Evolutionary conservation across 2,888 invertebrate genomes (phyloP), one percentile per base, ranked within the genome.

Genomic region (Athalia circularis): DNA sequence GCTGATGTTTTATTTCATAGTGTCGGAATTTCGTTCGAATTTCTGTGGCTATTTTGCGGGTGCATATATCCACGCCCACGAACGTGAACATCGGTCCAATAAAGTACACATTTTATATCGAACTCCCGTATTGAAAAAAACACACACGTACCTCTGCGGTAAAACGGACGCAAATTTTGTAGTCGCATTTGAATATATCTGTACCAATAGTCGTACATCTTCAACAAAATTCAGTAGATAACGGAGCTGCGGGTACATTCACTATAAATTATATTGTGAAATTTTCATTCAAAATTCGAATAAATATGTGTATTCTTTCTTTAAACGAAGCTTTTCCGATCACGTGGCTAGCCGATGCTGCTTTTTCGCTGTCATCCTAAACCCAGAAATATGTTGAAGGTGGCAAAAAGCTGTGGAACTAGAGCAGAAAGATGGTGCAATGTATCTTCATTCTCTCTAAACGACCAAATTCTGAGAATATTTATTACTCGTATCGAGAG

Each of bases 371-470:
- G 80, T 80, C 81, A 75, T 79, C 79, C 82, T 81, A 83, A 82
- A 83, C 82, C 81, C 80, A 82, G 82, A 84, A 84, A 84, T 82
- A 82, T 81, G 81, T 81, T 81, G 75, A 77, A 79, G 82, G 80
- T 82, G 5, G 43, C 67, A 8, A 54, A n/a, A 54, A 54, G 67
- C 75, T 64, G 75, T 61, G 29, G 62, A 75, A 75, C 61, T 75
- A 50, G 48, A 75, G 62, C 62, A 64, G 50, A 75, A 75, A 48
- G 62, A 62, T 64, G 62, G 11, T 62, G 62, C 15, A 62, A 75
- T 64, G 75, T 64, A 62, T 75, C 52, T 64, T 75, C 62, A 75
- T 75, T 64, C 62, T 50, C 59, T 72, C 59, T 72, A 72, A 72
- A 72, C 45, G 59, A 72, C 57, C 72, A 72, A 52, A 15, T 72